Base-by-base conservation (phyloP, 2,888 invertebrate genomes). In the Epistrophe eligans region DNA sequence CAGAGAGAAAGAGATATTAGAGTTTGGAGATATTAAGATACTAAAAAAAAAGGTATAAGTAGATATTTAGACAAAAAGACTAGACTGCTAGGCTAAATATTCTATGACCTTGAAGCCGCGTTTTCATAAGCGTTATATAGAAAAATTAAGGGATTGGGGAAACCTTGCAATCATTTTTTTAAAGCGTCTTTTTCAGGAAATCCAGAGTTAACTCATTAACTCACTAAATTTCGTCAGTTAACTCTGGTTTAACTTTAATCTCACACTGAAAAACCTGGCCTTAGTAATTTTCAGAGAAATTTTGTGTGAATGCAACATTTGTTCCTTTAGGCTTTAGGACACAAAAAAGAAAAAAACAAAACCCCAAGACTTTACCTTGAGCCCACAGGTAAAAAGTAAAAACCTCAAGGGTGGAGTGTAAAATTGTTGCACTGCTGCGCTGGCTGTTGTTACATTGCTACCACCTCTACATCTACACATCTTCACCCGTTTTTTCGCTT, bases 341-440 rank as follows among this genome's bases (percentile, higher is more conserved):
- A 45, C 45, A n/a, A n/a, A 45, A 50, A 50, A 11, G 6, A 43
- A 62, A 28, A 62, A 62, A 43, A 24, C 7, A 38, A 28, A 28
- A 28, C 62, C n/a, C 13, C 43, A 24, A 11, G n/a, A 32, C 48
- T 11, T n/a, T 28, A 48, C 62, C 40, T 40, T 48, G 17, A 11
- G 32, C n/a, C 58, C n/a, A 38, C 48, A 55, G 28, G 28, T 15
- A 15, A 55, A 15, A 45, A 24, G 24, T 43, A 19, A 28, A 43
- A 79, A 48, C 62, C 62, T 77, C 82, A 55, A 73, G 77, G 85
- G 85, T 77, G 82, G 77, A 85, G 73, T 70, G 70, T 70, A 57
- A 52, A 38, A 50, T 52, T 24, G 38, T 70, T 52, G 7, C 10
- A 0, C 52, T 60, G 10, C 10, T 35, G 19, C 24, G 4, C 13